A percentile compares a stretch with the other conserved stretches of the same genome.
Conservation (phyloP, 1,140 invertebrate species). For the Ridgeia piscesae region DNA sequence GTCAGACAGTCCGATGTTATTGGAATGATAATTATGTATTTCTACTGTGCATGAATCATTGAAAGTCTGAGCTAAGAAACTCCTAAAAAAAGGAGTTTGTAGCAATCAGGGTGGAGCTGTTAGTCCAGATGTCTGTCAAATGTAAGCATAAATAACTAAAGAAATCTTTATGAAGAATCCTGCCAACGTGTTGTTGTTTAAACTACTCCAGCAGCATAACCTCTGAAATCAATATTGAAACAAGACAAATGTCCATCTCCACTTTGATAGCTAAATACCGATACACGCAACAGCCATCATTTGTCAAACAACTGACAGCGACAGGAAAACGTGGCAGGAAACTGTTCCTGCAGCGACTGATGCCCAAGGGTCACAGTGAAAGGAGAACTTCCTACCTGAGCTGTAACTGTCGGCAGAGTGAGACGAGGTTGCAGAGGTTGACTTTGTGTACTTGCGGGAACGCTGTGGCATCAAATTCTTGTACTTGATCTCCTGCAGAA, state of each 20-base stretch:
- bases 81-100: no score
- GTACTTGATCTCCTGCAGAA: neutral
- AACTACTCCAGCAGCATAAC: neutral
- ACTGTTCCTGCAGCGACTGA: neutral
- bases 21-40: no score
- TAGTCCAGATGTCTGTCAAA: neutral
- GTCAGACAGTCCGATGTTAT: neutral
- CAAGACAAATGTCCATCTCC: neutral
- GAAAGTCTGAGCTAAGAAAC: no score
- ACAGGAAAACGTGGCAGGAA: neutral
- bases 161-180: neutral
- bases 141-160: neutral
- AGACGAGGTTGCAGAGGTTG: neutral
- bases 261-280: neutral
- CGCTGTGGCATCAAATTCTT: neutral
- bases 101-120: no score
- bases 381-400: conserved; percentile 3
- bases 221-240: neutral
- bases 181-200: neutral
- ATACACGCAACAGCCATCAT: neutral
- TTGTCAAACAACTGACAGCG: neutral
- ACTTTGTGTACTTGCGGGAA: neutral
- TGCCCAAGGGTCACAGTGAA: neutral
- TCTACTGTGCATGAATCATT: no score
- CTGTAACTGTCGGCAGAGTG: neutral